Evolutionary conservation across 2,888 invertebrate genomes (phyloP), one percentile per base, ranked within the genome.

Genomic region (Perithous albicinctus): DNA sequence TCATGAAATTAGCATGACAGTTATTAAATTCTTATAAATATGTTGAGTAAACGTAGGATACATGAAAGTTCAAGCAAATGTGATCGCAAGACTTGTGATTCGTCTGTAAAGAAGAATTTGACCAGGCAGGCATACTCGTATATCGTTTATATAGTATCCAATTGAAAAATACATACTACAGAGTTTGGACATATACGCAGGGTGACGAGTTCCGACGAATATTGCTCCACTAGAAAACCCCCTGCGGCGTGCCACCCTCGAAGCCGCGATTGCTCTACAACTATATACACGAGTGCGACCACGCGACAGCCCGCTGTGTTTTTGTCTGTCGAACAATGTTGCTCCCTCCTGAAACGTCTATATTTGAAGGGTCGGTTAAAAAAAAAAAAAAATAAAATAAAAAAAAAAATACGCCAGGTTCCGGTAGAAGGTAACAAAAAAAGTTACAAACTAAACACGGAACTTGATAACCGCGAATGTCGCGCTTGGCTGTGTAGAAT

Each of bases 281-380:
- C 66, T 56, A 59, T 43, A 20, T 75, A 35, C 59, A 18, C 63
- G 46, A 48, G 67, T 63, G 69, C n/a, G 23, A 70, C 64, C 63
- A 51, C 56, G 78, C 63, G 74, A 56, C 63, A 51, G 20, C 81
- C 78, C 61, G 82, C 72, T 66, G 82, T 29, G 78, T 82, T 82
- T 82, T 82, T 82, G 78, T 82, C 64, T 59, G 64, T 18, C 78
- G 59, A 75, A 82, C 82, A 82, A 78, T 82, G 63, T 69, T 73
- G 35, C 54, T 56, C 56, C 41, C 51, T 43, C 46, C 59, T 7
- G 59, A 59, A 72, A 59, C 59, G 32, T 46, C 72, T 43, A 20
- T 29, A 32, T 59, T 56, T 29, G 59, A 46, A 72, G 56, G 59
- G 29, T 41, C 51, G 23, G 10, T 35, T n/a, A 23, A 18, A 43